A percentile compares a stretch with the other conserved stretches of the same genome.
Evolutionary conservation across 2,113 vertebrate genomes (phyloP).

Genomic region (Pagrus major): DNA sequence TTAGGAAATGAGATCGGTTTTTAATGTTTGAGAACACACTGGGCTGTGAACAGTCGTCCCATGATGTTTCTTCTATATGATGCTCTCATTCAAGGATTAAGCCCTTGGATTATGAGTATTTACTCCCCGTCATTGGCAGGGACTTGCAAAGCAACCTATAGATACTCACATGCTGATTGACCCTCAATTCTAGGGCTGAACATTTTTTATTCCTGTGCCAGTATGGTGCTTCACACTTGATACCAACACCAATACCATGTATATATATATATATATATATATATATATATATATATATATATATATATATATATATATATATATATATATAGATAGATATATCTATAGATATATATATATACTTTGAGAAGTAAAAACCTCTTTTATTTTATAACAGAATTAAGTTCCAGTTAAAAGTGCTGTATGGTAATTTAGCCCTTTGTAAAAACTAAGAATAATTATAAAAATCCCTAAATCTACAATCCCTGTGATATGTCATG

Average conservation of each 20-base stretch:
- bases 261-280: too few species aligned
- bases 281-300: too few species aligned
- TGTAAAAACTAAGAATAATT: neutral
- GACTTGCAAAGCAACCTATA: conserved; percentile 6
- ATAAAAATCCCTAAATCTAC: neutral
- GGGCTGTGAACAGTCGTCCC: neutral
- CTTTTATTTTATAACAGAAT: too few species aligned
- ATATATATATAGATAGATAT: too few species aligned
- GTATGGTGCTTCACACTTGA: neutral
- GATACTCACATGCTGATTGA: neutral
- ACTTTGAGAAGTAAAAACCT: neutral
- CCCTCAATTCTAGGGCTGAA: neutral
- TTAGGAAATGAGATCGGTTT: conserved; percentile 37
- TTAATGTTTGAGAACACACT: neutral
- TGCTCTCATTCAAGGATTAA: conserved; percentile 64
- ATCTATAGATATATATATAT: too few species aligned
- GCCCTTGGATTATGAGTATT: conserved; percentile 17
- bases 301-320: too few species aligned
- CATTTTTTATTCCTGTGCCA: neutral
- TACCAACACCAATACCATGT: neutral
- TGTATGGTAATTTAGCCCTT: neutral
- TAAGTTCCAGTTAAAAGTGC: too few species aligned
- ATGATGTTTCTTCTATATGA: conserved; percentile 37
- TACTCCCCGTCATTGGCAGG: neutral
- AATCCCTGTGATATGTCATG: neutral